Conservation (phyloP, 2,797 vertebrate species). For the Pagetopsis macropterus region DNA sequence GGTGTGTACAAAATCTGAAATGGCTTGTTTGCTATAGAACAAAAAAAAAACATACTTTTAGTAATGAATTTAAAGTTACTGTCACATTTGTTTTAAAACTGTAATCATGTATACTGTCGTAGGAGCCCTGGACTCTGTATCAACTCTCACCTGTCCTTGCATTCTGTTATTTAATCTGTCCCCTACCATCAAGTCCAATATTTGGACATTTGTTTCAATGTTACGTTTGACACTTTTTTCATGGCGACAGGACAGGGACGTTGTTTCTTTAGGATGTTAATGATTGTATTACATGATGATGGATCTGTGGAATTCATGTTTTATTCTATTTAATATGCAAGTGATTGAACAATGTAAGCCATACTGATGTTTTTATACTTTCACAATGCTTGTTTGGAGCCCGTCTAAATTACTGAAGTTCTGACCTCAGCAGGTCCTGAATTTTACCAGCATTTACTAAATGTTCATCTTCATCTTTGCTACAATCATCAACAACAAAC, state of each 20-base stretch:
- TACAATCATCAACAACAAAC: not conserved
- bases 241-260: conserved; percentile 6
- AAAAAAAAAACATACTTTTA: not conserved
- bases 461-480: not conserved
- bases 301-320: conserved; percentile 32
- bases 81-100: conserved; percentile 11
- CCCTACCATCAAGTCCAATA: conserved; percentile 8
- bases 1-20: not conserved
- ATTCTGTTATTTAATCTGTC: conserved; percentile 26
- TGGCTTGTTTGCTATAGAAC: not conserved
- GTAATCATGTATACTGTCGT: conserved; percentile 2
- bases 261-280: conserved; percentile 24
- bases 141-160: conserved; percentile 19
- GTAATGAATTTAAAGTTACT: not conserved
- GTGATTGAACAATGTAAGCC: conserved; percentile 49
- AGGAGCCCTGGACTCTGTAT: conserved; percentile 2
- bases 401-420: conserved; percentile 39
- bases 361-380: conserved; percentile 40
- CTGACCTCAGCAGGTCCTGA: conserved; percentile 15
- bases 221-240: conserved; percentile 13
- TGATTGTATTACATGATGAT: conserved; percentile 38
- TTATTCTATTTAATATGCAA: conserved; percentile 59
- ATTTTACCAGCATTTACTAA: conserved; percentile 24
- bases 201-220: conserved; percentile 35
- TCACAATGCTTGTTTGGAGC: conserved; percentile 24